A percentile compares a stretch with the other conserved stretches of the same genome.
phyloP scores from a whole-genome alignment of 2,113 vertebrate genomes.

The Acrocephalus kingi region DNA sequence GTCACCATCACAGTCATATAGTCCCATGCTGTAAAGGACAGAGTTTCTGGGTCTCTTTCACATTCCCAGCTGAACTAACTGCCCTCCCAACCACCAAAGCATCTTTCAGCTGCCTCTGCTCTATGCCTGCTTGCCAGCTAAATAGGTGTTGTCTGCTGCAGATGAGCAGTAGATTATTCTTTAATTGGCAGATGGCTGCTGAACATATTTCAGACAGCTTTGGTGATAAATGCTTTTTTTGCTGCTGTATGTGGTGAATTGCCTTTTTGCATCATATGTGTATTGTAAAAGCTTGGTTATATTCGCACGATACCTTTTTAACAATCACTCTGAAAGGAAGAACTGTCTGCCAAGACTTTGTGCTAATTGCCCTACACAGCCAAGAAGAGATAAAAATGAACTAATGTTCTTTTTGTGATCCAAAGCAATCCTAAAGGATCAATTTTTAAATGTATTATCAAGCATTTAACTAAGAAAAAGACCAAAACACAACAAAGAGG shows the following conservation, averaged over 20 bases:
- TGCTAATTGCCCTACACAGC: constrained; percentile 36
- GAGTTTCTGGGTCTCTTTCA: background rate
- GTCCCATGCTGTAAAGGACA: background rate
- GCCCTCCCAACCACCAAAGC: background rate
- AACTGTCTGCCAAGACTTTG: background rate
- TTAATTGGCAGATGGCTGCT: constrained; percentile 3
- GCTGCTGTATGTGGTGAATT: background rate
- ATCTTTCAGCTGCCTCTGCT: background rate
- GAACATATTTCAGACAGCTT: background rate
- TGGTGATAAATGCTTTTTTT: constrained; percentile 20
- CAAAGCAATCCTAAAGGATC: constrained; percentile 22
- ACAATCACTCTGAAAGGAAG: background rate
- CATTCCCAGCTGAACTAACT: background rate
- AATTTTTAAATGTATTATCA: constrained; percentile 45
- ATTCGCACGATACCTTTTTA: constrained; percentile 10
- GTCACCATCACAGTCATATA: background rate
- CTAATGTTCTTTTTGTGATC: constrained; percentile 14
- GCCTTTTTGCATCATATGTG: background rate
- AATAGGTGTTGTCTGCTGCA: background rate
- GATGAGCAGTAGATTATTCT: background rate
- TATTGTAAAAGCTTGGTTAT: constrained; percentile 12
- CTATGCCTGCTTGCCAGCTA: background rate
- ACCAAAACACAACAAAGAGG: background rate
- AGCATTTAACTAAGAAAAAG: constrained; percentile 5
- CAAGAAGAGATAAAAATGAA: constrained; percentile 13